These are phyloP conservation scores for Enteromius anoplus DNA, from an alignment of 2,797 vertebrate species.

Conservation along the genomic window DNA sequence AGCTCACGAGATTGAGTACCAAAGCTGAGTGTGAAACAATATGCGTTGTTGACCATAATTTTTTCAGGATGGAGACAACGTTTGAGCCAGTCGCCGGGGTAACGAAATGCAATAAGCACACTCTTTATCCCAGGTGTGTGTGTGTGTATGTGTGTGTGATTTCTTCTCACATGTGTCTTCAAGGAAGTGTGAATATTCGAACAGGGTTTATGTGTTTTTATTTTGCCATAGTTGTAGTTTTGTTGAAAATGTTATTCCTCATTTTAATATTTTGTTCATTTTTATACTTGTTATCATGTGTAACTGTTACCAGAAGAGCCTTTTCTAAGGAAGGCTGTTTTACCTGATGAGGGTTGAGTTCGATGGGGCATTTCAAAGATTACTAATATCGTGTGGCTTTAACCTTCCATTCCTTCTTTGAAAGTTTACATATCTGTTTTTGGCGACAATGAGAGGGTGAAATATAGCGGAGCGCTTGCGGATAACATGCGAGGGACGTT, in stretches of 20 bases:
- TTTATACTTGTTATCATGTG: neutral
- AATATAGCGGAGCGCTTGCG: neutral
- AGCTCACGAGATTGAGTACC: neutral
- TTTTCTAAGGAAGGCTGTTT: neutral
- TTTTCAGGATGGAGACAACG: constrained; percentile 16
- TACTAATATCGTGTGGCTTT: constrained; percentile 6
- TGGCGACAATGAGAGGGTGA: constrained; percentile 22
- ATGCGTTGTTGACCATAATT: neutral
- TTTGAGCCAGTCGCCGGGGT: constrained; percentile 50
- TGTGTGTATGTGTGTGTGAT: constrained; percentile 33
- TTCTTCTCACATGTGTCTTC: neutral
- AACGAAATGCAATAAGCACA: constrained; percentile 47
- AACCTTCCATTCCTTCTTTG: constrained; percentile 41
- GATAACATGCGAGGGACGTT: constrained; percentile 4
- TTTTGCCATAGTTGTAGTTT: constrained; percentile 16
- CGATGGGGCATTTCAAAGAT: constrained; percentile 26
- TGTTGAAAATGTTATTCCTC: constrained; percentile 16
- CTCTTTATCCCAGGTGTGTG: constrained; percentile 38
- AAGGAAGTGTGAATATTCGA: constrained; percentile 29
- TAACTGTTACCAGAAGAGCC: neutral
- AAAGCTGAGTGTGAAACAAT: neutral
- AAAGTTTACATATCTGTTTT: constrained; percentile 40
- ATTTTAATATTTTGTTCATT: neutral
- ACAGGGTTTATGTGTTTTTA: constrained; percentile 46
- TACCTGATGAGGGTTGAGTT: neutral